phyloP scores from a whole-genome alignment of 2,888 invertebrate genomes.

The Ramazzottius varieornatus region DNA sequence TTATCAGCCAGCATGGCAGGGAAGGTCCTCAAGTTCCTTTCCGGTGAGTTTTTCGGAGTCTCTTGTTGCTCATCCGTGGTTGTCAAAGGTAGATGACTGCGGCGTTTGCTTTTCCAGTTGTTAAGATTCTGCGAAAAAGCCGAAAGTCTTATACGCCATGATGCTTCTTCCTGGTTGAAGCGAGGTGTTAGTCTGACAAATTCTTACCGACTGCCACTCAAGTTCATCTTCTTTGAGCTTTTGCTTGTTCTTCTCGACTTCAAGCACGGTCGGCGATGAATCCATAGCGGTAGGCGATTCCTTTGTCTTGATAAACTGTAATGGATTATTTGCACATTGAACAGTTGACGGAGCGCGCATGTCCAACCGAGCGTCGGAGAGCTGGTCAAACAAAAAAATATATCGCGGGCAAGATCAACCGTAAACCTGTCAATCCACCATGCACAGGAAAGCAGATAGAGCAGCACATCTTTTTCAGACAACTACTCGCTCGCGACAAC shows the following conservation, averaged over 20 bases:
- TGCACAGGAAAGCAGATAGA: too few relatives aligned
- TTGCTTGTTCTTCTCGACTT: neutral
- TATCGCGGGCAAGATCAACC: too few relatives aligned
- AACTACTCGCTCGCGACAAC: too few relatives aligned
- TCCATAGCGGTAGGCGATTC: neutral
- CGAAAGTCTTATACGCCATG: neutral
- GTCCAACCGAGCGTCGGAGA: neutral
- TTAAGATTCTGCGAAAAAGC: neutral
- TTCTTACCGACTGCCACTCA: neutral
- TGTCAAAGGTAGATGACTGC: neutral
- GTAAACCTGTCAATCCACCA: too few relatives aligned
- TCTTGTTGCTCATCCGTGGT: neutral
- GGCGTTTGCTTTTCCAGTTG: neutral
- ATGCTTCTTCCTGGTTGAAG: neutral
- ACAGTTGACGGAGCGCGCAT: neutral
- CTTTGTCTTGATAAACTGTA: conserved; percentile 1
- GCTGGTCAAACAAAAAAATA: neutral
- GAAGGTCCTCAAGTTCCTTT: neutral
- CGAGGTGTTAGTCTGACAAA: neutral
- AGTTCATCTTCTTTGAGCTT: neutral
- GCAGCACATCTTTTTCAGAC: too few relatives aligned
- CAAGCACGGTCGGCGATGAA: too few relatives aligned
- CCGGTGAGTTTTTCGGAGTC: neutral
- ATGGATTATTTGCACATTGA: neutral
- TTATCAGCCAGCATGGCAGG: neutral